These are phyloP conservation scores for Balaenoptera acutorostrata DNA, from an alignment of 2,113 vertebrate genomes.

Conservation along the genomic window DNA sequence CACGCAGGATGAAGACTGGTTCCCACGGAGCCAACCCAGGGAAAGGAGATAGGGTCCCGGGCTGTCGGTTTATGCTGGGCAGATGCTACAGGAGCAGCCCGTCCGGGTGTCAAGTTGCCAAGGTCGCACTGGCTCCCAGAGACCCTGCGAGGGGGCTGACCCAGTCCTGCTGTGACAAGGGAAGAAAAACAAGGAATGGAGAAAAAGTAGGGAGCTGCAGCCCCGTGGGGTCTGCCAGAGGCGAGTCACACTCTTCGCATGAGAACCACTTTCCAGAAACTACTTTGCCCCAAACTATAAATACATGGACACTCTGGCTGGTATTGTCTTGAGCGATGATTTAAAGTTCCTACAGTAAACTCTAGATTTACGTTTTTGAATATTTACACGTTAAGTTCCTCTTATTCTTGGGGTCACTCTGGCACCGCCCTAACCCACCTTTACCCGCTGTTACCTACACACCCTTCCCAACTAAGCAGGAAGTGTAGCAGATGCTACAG, in stretches of 20 bases:
- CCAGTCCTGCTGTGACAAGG: background rate
- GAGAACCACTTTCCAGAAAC: background rate
- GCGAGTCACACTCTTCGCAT: fast-evolving
- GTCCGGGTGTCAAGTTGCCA: too few species aligned
- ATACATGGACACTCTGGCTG: background rate
- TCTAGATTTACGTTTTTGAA: background rate
- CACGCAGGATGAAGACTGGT: background rate
- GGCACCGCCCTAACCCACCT: background rate
- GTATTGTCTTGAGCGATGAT: background rate
- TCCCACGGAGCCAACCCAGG: background rate
- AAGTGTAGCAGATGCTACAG: background rate
- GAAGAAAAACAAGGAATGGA: background rate
- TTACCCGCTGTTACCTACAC: too few species aligned
- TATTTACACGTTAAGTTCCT: background rate
- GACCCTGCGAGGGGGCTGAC: background rate
- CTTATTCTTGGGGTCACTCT: background rate
- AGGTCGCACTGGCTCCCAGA: background rate
- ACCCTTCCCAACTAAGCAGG: background rate
- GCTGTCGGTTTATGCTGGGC: background rate
- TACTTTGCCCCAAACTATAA: background rate
- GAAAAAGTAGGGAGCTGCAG: background rate
- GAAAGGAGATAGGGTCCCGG: background rate
- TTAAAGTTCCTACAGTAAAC: background rate
- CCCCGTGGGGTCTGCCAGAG: background rate
- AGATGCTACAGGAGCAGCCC: background rate